Percentiles rank a stretch among this genome's conserved stretches.
Conservation (phyloP, 2,888 invertebrate genomes). For the Ischnura elegans region DNA sequence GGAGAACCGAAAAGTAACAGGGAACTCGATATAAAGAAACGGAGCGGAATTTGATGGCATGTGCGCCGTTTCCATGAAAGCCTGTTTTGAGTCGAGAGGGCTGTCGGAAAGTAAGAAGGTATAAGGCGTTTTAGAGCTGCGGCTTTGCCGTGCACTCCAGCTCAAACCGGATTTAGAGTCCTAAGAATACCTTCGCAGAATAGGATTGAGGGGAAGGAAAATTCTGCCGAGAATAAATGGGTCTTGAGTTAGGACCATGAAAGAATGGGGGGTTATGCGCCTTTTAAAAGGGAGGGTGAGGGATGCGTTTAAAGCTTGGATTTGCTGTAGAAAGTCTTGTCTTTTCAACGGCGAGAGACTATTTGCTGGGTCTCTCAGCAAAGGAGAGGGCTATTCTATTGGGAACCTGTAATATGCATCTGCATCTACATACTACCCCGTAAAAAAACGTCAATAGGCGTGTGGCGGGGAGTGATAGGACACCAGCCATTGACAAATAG, state of each 20-base stretch:
- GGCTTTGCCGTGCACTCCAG: neutral
- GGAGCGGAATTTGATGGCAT: neutral
- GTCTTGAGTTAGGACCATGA: neutral
- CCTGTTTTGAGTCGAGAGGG: slow-evolving; percentile 8
- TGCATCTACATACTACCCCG: too few relatives aligned
- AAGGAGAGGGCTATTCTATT: too few relatives aligned
- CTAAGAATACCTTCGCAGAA: neutral
- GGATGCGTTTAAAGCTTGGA: neutral
- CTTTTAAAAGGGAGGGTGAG: neutral
- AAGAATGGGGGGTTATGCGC: neutral
- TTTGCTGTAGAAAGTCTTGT: neutral
- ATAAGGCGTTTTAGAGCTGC: neutral
- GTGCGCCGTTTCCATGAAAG: neutral
- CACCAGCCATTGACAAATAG: too few relatives aligned
- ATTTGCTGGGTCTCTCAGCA: neutral
- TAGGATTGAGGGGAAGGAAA: neutral
- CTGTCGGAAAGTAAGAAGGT: neutral
- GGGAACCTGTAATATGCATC: too few relatives aligned
- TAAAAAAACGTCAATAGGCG: too few relatives aligned
- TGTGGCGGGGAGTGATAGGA: too few relatives aligned
- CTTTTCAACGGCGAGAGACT: neutral
- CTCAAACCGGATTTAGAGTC: neutral
- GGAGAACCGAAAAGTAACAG: neutral
- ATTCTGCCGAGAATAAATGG: neutral
- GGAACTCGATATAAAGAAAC: neutral